These are phyloP conservation scores for Xanthia icteritia DNA, from an alignment of 2,888 invertebrate genomes.

Conservation along the genomic window DNA sequence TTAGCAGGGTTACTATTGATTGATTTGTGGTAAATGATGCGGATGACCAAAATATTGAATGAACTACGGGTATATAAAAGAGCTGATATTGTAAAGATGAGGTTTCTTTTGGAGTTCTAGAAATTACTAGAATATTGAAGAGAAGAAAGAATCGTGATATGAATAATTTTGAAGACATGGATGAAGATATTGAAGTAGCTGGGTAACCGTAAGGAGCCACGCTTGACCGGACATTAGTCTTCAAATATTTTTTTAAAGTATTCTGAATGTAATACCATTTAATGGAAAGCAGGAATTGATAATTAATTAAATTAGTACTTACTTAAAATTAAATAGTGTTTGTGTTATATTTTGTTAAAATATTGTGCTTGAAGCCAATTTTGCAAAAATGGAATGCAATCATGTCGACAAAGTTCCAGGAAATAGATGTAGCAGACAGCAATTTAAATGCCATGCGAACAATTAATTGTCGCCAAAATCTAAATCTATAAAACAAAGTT, in stretches of 20 bases:
- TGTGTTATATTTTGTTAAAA: background rate
- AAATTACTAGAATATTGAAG: background rate
- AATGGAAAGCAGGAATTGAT: constrained; percentile 34
- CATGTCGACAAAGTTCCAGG: background rate
- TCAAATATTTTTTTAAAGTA: too few relatives aligned
- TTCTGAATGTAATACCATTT: background rate
- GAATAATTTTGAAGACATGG: background rate
- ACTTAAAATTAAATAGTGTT: background rate
- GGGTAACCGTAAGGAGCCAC: background rate
- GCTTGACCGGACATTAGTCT: background rate
- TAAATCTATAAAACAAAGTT: background rate
- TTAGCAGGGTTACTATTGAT: constrained; percentile 83
- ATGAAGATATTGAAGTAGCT: background rate
- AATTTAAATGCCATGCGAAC: background rate
- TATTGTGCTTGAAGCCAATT: background rate
- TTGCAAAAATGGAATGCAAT: background rate
- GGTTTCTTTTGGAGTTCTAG: background rate
- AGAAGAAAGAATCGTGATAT: background rate
- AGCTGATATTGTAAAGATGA: background rate
- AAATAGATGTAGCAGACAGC: background rate
- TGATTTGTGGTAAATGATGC: constrained; percentile 55
- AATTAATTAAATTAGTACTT: background rate
- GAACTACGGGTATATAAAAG: background rate
- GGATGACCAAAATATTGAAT: too few relatives aligned
- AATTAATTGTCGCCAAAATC: background rate